Conservation (phyloP, 53 echinoderm and acorn worm genomes). For the Echinometra lucunter region DNA sequence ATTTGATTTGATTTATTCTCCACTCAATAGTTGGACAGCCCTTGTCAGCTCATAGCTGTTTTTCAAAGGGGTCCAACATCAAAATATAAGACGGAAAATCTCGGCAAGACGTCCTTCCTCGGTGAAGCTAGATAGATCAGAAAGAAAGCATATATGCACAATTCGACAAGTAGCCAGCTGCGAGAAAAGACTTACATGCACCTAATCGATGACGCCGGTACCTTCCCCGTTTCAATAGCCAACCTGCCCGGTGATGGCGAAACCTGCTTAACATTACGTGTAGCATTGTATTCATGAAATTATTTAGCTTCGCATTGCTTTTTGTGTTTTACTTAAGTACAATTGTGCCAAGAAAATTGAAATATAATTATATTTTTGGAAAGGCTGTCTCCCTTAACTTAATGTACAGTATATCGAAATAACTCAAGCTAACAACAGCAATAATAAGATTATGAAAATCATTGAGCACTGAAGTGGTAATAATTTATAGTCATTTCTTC, state of each 20-base stretch:
- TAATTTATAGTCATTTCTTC: too few relatives aligned
- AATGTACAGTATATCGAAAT: too few relatives aligned
- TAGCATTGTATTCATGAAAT: too few relatives aligned
- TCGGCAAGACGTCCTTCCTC: background rate
- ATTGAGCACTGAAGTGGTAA: too few relatives aligned
- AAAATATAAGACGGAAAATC: background rate
- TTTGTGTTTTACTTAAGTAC: background rate
- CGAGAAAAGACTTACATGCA: background rate
- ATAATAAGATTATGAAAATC: too few relatives aligned
- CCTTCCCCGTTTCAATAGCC: background rate
- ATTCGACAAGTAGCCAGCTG: background rate
- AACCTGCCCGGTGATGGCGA: background rate
- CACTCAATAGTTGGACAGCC: too few relatives aligned
- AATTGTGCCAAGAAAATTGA: background rate
- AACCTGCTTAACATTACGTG: background rate
- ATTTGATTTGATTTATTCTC: too few relatives aligned
- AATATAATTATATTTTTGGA: background rate
- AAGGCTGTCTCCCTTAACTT: too few relatives aligned
- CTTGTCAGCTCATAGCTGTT: too few relatives aligned
- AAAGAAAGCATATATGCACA: background rate
- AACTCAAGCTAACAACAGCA: too few relatives aligned
- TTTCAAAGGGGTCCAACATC: too few relatives aligned
- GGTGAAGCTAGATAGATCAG: background rate
- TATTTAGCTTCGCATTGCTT: too few relatives aligned
- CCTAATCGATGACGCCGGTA: background rate